These are phyloP conservation scores for Triplophysa siluroides DNA, from an alignment of 2,113 vertebrate genomes.

Conservation along the genomic window DNA sequence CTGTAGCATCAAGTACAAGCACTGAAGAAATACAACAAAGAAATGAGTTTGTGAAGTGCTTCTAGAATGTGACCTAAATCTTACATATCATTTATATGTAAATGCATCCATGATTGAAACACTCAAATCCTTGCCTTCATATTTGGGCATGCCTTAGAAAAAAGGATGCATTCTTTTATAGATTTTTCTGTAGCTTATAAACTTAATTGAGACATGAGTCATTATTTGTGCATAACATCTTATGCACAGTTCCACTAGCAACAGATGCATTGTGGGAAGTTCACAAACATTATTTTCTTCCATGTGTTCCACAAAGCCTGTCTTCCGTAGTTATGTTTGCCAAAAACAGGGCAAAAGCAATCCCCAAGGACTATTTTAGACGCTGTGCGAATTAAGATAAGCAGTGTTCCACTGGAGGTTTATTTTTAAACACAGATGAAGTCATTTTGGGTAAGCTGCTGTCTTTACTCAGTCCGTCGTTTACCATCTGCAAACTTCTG, in stretches of 20 bases:
- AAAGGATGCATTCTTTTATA: neutral
- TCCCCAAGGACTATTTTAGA: neutral
- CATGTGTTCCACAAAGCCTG: neutral
- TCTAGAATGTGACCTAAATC: neutral
- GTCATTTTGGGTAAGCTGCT: constrained; percentile 10
- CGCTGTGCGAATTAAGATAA: neutral
- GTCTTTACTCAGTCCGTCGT: constrained; percentile 12
- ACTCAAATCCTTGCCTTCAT: neutral
- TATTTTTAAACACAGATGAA: constrained; percentile 35
- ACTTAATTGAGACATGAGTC: too few relatives aligned
- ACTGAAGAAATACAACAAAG: neutral
- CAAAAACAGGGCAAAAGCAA: neutral
- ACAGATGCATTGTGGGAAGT: constrained; percentile 7
- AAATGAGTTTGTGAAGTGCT: neutral
- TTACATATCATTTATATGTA: neutral
- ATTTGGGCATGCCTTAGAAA: neutral
- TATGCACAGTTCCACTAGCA: neutral
- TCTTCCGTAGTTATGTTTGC: neutral
- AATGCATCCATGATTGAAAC: constrained; percentile 4
- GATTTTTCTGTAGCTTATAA: too few relatives aligned
- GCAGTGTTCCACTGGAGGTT: neutral
- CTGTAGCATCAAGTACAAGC: neutral
- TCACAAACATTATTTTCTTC: neutral
- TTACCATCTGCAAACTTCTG: constrained; percentile 34
- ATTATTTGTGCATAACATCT: neutral